A percentile compares a stretch with the other conserved stretches of the same genome.
These are phyloP conservation scores for Meles meles DNA, from an alignment of 2,113 vertebrate species.

Conservation along the genomic window DNA sequence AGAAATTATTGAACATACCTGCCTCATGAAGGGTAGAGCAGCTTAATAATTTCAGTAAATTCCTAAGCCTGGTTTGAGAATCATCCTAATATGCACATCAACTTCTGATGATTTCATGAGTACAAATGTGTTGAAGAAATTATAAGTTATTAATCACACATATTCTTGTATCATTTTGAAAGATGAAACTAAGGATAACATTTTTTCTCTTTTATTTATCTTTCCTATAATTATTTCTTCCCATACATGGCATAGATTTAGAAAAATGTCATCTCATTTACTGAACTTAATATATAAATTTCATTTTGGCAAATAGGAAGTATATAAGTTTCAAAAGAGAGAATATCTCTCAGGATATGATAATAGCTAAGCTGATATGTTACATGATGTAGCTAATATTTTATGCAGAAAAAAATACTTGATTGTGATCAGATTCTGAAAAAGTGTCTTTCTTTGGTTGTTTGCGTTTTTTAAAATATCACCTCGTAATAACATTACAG, in stretches of 20 bases:
- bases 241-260: neutral
- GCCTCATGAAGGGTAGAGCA: neutral
- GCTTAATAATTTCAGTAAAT: neutral
- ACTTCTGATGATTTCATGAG: neutral
- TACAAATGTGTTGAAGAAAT: neutral
- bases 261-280: neutral
- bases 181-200: neutral
- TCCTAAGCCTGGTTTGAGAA: neutral
- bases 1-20: neutral
- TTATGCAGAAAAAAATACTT: neutral
- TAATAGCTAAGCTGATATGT: neutral
- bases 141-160: neutral
- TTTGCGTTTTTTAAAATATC: neutral
- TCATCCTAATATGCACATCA: neutral
- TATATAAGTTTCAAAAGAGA: neutral
- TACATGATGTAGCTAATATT: neutral
- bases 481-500: neutral
- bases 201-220: neutral
- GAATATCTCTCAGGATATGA: neutral
- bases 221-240: neutral
- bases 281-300: neutral
- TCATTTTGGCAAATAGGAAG: neutral
- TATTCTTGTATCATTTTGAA: neutral
- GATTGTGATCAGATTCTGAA: neutral
- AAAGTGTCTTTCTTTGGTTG: neutral